These are phyloP conservation scores for Hymenopus coronatus DNA, from an alignment of 2,888 invertebrate genomes.

Conservation along the genomic window DNA sequence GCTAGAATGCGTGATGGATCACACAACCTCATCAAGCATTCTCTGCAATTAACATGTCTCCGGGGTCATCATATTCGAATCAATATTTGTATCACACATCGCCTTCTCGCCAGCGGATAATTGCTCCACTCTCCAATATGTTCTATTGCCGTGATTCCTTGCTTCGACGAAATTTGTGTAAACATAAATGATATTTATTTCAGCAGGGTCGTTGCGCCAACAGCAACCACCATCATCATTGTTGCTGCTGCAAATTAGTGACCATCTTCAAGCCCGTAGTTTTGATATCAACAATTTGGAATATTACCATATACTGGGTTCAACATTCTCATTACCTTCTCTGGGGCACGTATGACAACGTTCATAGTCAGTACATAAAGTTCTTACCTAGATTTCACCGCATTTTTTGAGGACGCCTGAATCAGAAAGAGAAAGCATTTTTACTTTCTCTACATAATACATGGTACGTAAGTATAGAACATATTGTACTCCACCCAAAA, in stretches of 20 bases:
- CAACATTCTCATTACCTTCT: no score
- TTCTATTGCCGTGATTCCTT: background rate
- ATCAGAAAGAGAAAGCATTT: no score
- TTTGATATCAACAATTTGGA: no score
- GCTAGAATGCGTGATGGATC: background rate
- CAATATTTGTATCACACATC: conserved; percentile 11
- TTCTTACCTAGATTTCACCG: no score
- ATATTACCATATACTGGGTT: no score
- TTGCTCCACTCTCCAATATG: background rate
- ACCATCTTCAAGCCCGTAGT: no score
- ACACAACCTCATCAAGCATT: conserved; percentile 16
- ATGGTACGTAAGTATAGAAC: no score
- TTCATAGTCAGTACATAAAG: no score
- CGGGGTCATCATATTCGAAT: conserved; percentile 18
- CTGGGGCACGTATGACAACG: no score
- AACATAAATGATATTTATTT: background rate
- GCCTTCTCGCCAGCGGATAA: background rate
- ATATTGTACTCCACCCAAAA: no score
- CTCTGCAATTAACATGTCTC: conserved; percentile 17
- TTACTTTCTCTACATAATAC: no score
- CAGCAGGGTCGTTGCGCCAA: background rate
- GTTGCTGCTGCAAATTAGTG: background rate
- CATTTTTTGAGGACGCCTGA: no score
- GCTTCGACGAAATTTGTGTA: background rate
- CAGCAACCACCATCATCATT: background rate